A percentile compares a stretch with the other conserved stretches of the same genome.
Conservation (phyloP, 35 echinoderm and acorn worm species). For the Lytechinus variegatus region DNA sequence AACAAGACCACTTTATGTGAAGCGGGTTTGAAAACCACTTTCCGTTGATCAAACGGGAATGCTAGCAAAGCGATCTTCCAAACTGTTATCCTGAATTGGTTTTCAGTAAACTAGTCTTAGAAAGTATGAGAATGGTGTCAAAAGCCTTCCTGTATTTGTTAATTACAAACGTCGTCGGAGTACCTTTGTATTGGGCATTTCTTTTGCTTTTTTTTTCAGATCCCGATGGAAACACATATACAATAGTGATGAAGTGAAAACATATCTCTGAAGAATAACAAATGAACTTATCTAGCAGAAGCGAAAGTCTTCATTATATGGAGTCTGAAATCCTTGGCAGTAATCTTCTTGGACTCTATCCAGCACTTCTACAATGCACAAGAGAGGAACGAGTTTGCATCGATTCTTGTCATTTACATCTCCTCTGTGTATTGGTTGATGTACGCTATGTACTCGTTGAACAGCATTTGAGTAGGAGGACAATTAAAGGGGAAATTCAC, state of each 20-base stretch:
- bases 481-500: background rate
- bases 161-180: no score
- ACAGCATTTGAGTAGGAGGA: background rate
- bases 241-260: constrained; percentile 75
- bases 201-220: constrained; percentile 46
- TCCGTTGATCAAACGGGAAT: no score
- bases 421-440: background rate
- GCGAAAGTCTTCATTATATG: background rate
- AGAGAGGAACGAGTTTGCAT: background rate
- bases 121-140: no score
- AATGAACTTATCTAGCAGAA: background rate
- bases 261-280: background rate
- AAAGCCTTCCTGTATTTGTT: no score
- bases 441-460: background rate
- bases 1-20: no score
- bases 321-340: background rate
- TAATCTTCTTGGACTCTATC: background rate
- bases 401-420: background rate
- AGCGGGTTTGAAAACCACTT: no score
- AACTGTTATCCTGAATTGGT: no score
- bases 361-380: background rate
- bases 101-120: no score
- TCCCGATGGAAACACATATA: constrained; percentile 65
- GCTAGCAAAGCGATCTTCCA: no score
- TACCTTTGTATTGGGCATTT: background rate